A percentile compares a stretch with the other conserved stretches of the same genome.
Conservation (phyloP, 2,888 invertebrate genomes). For the Eulithis testata region DNA sequence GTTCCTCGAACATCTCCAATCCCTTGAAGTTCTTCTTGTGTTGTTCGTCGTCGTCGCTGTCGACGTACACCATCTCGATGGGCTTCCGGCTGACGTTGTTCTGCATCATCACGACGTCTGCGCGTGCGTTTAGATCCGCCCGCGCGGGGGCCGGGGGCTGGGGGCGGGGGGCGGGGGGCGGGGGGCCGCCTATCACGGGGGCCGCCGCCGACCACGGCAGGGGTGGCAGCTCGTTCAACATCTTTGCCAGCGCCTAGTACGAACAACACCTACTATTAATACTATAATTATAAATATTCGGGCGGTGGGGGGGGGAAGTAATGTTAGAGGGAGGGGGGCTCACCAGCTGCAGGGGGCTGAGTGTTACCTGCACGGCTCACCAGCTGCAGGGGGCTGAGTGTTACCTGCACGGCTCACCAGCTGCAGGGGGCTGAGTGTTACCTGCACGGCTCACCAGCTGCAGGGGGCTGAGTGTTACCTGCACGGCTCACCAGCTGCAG, state of each 20-base stretch:
- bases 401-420: no score
- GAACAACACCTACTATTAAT: neutral
- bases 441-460: no score
- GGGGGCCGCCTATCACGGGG: neutral
- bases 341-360: no score
- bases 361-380: no score
- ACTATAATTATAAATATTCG: no score
- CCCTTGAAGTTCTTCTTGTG: constrained; percentile 10
- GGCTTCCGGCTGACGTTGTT: constrained; percentile 12
- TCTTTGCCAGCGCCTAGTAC: neutral
- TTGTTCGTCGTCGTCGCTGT: constrained; percentile 18
- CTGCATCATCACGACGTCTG: constrained; percentile 10
- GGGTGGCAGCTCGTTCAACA: constrained; percentile 3
- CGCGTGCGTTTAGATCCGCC: constrained; percentile 17
- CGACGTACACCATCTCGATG: constrained; percentile 28
- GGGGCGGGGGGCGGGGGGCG: neutral
- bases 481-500: no score
- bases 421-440: no score
- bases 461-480: no score
- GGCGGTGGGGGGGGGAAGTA: no score
- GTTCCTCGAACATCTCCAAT: constrained; percentile 17
- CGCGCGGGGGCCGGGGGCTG: neutral
- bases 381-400: no score
- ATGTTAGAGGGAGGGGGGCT: no score
- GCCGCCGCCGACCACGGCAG: neutral